phyloP scores from a whole-genome alignment of 2,797 vertebrate genomes.

The Poecilia velifera region DNA sequence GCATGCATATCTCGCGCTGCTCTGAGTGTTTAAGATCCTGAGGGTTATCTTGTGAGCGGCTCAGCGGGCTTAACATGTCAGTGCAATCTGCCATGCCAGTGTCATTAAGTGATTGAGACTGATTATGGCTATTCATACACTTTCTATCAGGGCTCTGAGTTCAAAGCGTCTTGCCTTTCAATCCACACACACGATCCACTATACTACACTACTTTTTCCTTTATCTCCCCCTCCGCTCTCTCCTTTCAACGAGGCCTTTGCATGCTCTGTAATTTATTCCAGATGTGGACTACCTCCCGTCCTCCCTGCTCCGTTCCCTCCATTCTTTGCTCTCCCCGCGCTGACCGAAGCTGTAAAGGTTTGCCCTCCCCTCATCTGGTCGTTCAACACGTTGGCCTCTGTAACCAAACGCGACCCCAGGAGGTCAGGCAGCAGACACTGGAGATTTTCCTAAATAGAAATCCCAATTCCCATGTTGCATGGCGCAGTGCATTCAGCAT shows the following conservation, averaged over 20 bases:
- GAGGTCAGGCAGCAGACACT: slow-evolving; percentile 49
- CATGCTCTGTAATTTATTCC: slow-evolving; percentile 69
- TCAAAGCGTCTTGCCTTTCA: slow-evolving; percentile 55
- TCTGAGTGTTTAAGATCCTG: slow-evolving; percentile 33
- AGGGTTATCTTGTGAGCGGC: slow-evolving; percentile 50
- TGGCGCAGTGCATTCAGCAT: slow-evolving; percentile 19
- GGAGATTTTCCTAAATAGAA: slow-evolving; percentile 42
- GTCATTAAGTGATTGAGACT: slow-evolving; percentile 68
- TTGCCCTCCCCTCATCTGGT: slow-evolving; percentile 8
- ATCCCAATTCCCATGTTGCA: slow-evolving; percentile 23
- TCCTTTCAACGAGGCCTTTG: slow-evolving; percentile 64
- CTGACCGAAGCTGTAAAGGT: slow-evolving; percentile 37
- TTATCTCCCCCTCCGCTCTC: slow-evolving; percentile 54
- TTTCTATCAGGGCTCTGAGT: slow-evolving; percentile 59
- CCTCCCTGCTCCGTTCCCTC: slow-evolving; percentile 39
- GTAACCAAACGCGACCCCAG: slow-evolving; percentile 47
- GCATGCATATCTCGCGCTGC: slow-evolving; percentile 9
- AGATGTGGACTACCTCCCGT: slow-evolving; percentile 67
- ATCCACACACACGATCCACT: slow-evolving; percentile 26
- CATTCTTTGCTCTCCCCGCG: slow-evolving; percentile 42
- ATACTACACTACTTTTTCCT: slow-evolving; percentile 49
- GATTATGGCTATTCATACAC: slow-evolving; percentile 60
- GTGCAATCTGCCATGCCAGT: slow-evolving; percentile 29
- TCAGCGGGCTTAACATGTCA: slow-evolving; percentile 46
- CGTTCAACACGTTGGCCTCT: slow-evolving; percentile 24